Evolutionary conservation across 2,113 vertebrate species (phyloP), one percentile per base, ranked within the genome.

Genomic region (Herpetotheres cachinnans): DNA sequence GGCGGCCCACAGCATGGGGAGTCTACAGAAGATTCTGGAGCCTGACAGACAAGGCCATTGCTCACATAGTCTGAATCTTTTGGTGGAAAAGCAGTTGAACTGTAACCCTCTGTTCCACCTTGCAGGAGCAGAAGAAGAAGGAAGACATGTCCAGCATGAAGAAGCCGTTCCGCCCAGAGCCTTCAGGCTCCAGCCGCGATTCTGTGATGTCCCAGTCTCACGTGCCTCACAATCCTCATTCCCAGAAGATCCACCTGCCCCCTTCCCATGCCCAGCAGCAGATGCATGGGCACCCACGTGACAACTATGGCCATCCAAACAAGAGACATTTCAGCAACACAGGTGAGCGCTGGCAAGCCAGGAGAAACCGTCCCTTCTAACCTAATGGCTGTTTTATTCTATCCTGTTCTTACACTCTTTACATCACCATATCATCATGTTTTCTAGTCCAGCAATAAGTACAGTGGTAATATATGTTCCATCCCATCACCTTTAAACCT

Each of bases 81-180:
- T 30, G 40, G 22, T 72, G 54, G 54, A 36, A 65, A 36, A 72
- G 82, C 66, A n/a, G 70, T 59, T 72, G 74, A 95, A 58, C 78
- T 70, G 52, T 89, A 73, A 66, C 13, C 16, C 10, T 91, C 17
- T 93, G 46, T 90, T 67, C 12, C 15, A 40, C 90, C 65, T 91
- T 96, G 97, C 98, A 99, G 98, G 99, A 99, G 85, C 99, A 99
- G 46, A 99, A 99, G 97, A 99, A 99, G 97, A 99, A 99, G 93
- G 99, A 99, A 56, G 99, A 99, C 62, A 50, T 97, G 49, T 82
- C 97, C 11, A 98, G 98, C 78, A 98, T 97, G 95, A 98, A 98
- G 82, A 99, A 99, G 88, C 96, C 97, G 5, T 99, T 99, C 97
- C 98, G 99, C 72, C 98, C 99, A 1, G 99, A 99, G 94, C 96